A percentile compares a stretch with the other conserved stretches of the same genome.
These are phyloP conservation scores for Ancistrus triradiatus DNA, from an alignment of 2,113 vertebrate genomes.

Conservation along the genomic window DNA sequence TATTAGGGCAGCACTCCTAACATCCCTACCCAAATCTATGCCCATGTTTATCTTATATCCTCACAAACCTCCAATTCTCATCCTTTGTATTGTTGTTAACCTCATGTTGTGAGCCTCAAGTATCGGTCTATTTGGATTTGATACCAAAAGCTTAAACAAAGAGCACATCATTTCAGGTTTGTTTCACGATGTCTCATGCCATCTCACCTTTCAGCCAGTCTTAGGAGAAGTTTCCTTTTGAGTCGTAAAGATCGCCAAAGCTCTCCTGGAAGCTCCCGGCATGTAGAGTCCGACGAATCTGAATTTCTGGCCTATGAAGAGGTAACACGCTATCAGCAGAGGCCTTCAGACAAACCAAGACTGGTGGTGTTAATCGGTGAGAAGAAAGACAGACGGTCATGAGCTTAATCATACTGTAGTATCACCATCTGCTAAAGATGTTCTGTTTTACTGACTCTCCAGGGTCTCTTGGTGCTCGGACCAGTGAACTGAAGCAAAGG, in stretches of 20 bases:
- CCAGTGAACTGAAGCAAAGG: constrained; percentile 89
- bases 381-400: constrained; percentile 20
- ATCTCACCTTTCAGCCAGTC: constrained; percentile 80
- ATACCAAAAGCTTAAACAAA: no score
- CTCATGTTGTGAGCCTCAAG: neutral
- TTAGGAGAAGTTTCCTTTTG: constrained; percentile 81
- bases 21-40: neutral
- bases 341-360: constrained; percentile 76
- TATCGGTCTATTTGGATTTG: no score
- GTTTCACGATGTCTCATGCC: no score
- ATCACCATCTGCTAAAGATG: neutral
- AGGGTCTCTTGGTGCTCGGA: constrained; percentile 85
- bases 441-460: constrained; percentile 9
- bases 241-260: constrained; percentile 75
- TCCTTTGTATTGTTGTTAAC: neutral
- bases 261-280: constrained; percentile 62
- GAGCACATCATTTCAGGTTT: no score
- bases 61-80: neutral
- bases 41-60: neutral
- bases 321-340: constrained; percentile 78
- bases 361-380: constrained; percentile 88
- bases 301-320: constrained; percentile 88
- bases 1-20: neutral
- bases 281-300: constrained; percentile 45
- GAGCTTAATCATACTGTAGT: neutral